These are phyloP conservation scores for Rhamnusium bicolor DNA, from an alignment of 2,888 invertebrate species.

Conservation along the genomic window DNA sequence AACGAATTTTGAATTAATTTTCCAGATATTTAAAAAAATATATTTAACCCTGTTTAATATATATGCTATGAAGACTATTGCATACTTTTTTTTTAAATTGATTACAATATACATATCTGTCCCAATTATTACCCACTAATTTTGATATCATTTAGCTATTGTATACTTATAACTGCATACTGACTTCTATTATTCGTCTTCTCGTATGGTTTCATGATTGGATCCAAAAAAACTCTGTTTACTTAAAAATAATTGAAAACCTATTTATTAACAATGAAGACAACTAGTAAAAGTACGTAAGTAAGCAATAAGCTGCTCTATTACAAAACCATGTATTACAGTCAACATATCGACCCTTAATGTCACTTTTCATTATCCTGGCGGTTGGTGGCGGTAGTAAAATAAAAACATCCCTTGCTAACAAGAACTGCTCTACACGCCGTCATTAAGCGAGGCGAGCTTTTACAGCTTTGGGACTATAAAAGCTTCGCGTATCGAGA, in stretches of 20 bases:
- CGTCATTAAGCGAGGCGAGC: slow-evolving; percentile 50
- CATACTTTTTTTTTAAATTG: no score
- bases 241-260: background rate
- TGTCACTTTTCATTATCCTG: slow-evolving; percentile 22
- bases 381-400: slow-evolving; percentile 20
- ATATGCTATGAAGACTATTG: no score
- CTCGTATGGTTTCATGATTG: no score
- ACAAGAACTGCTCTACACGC: slow-evolving; percentile 23
- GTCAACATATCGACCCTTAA: slow-evolving; percentile 11
- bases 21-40: no score
- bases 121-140: no score
- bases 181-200: no score
- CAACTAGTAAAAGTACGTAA: background rate
- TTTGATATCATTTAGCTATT: no score
- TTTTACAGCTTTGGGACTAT: slow-evolving; percentile 44
- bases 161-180: no score
- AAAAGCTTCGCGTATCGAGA: slow-evolving; percentile 43
- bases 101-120: no score
- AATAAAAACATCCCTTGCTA: slow-evolving; percentile 32
- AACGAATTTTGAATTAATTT: no score
- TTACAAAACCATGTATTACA: background rate
- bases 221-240: no score
- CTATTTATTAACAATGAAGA: background rate
- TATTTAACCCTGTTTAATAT: no score
- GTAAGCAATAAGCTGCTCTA: background rate